phyloP scores from a whole-genome alignment of 2,888 invertebrate species.

The Cartodere bifasciata region DNA sequence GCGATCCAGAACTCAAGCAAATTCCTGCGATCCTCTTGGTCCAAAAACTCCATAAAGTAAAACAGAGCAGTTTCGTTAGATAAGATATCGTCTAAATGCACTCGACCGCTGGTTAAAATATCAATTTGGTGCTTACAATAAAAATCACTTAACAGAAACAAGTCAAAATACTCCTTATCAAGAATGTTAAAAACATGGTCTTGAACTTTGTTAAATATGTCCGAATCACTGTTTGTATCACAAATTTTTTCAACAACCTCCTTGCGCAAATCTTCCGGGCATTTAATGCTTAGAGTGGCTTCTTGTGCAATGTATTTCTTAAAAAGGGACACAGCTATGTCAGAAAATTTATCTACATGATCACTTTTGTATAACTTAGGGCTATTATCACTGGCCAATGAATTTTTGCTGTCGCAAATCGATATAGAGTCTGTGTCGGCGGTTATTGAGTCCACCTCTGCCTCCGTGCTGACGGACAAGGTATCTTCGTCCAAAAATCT shows the following conservation, averaged over 20 bases:
- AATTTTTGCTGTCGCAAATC: conserved; percentile 23
- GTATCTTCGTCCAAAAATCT: conserved; percentile 32
- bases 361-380: conserved; percentile 16
- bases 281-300: conserved; percentile 44
- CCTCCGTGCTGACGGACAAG: conserved; percentile 34
- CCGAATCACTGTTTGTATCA: conserved; percentile 51
- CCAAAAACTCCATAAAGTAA: conserved; percentile 93
- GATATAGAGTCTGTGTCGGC: conserved; percentile 31
- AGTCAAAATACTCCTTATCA: conserved; percentile 62
- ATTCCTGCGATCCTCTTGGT: conserved; percentile 64
- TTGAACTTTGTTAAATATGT: conserved; percentile 64
- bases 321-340: conserved; percentile 59
- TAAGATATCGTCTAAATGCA: conserved; percentile 76
- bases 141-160: conserved; percentile 73
- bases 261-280: conserved; percentile 45
- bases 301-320: conserved; percentile 66
- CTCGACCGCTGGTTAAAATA: conserved; percentile 66
- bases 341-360: conserved; percentile 26
- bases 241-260: conserved; percentile 54
- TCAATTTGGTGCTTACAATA: conserved; percentile 91
- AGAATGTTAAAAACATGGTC: conserved; percentile 50
- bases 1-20: conserved; percentile 86
- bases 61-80: conserved; percentile 84
- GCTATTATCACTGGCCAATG: conserved; percentile 19
- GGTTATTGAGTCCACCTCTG: conserved; percentile 34